Percentiles rank a stretch among this genome's conserved stretches.
phyloP scores from a whole-genome alignment of 2,113 vertebrate genomes.

The Psephotus haematonotus region DNA sequence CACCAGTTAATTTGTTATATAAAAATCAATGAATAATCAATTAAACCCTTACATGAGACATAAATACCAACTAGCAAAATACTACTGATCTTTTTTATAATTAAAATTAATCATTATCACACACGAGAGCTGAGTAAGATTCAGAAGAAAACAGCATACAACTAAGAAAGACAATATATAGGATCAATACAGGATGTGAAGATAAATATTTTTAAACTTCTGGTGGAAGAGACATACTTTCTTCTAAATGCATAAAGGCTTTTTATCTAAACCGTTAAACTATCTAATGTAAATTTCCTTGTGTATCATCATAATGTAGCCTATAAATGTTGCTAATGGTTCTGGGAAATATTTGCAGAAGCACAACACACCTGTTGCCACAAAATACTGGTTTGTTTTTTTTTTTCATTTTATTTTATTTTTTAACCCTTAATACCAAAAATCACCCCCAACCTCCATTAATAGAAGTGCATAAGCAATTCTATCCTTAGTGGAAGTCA shows the following conservation, averaged over 20 bases:
- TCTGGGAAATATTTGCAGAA: neutral
- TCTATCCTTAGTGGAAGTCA: neutral
- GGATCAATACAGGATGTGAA: neutral
- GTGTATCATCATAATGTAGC: neutral
- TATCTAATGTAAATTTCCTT: neutral
- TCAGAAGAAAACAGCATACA: neutral
- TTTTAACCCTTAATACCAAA: neutral
- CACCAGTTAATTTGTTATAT: neutral
- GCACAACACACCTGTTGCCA: neutral
- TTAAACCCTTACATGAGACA: neutral
- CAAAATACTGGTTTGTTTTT: neutral
- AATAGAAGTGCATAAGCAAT: neutral
- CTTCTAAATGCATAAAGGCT: neutral
- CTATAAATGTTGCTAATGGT: neutral
- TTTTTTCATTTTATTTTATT: neutral
- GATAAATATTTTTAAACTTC: neutral
- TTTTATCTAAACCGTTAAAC: neutral
- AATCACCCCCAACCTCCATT: neutral
- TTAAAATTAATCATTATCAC: neutral
- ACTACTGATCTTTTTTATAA: neutral
- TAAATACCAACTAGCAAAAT: neutral
- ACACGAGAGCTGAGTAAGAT: neutral
- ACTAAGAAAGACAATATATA: neutral
- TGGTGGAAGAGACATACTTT: neutral
- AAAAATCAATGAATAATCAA: neutral